Evolutionary conservation across 2,113 vertebrate genomes (phyloP).

Genomic region (Tragelaphus buxtoni): DNA sequence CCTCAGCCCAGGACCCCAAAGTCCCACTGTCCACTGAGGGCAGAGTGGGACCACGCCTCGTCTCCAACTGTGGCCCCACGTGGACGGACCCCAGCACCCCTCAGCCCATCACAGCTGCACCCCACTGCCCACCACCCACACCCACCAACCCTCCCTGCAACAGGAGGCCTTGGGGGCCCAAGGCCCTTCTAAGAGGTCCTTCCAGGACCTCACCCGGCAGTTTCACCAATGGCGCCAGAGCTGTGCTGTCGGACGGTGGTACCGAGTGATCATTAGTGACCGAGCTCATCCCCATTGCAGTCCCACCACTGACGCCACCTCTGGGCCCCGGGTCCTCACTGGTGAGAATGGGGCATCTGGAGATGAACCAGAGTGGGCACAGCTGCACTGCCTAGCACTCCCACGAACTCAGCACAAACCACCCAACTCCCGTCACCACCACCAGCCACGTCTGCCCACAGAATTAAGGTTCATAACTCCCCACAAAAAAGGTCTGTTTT

Average conservation of each 20-base stretch:
- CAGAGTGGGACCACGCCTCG: not conserved
- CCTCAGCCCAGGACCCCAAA: not conserved
- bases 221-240: rapidly evolving
- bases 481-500: not conserved
- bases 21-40: not conserved
- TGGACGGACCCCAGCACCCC: not conserved
- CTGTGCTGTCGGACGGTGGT: not conserved
- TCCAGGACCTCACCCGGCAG: not conserved
- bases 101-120: not conserved
- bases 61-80: not conserved
- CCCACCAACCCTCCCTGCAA: not conserved
- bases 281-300: too few species aligned
- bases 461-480: not conserved
- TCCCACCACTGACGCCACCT: not conserved
- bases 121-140: not conserved
- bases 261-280: rapidly evolving
- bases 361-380: not conserved
- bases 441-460: not conserved
- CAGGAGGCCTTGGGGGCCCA: not conserved
- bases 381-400: not conserved
- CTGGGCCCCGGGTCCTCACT: not conserved
- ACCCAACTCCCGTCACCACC: not conserved
- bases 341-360: not conserved
- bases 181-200: too few species aligned
- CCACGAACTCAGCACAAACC: not conserved